Conservation (phyloP, 2,888 invertebrate genomes). For the Pristionchus exspectatus region DNA sequence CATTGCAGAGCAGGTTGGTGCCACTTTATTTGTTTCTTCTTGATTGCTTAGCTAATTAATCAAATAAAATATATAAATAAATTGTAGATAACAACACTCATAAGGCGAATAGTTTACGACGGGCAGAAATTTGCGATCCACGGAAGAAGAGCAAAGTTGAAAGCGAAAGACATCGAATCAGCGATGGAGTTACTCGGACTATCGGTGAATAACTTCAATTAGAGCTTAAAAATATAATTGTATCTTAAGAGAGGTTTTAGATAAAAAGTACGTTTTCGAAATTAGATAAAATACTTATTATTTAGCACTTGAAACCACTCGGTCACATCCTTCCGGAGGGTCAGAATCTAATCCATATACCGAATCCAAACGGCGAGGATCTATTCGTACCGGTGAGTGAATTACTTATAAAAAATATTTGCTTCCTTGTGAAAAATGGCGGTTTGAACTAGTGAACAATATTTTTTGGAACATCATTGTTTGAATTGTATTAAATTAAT, state of each 20-base stretch:
- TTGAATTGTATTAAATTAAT: too few species aligned
- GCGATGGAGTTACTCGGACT: conserved; percentile 46
- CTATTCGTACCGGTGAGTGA: conserved; percentile 8
- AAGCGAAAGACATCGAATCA: conserved; percentile 56
- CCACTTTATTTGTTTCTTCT: not conserved
- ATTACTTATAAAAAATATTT: not conserved
- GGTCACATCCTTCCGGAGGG: conserved; percentile 45
- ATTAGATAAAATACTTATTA: not conserved
- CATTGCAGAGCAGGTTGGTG: conserved; percentile 58
- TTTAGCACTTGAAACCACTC: conserved; percentile 6
- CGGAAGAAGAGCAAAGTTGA: conserved; percentile 62
- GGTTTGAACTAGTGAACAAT: too few species aligned
- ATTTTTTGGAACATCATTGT: too few species aligned
- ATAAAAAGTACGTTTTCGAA: not conserved
- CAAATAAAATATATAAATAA: not conserved
- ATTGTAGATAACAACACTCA: conserved; percentile 51
- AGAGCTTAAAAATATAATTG: not conserved
- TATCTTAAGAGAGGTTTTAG: not conserved
- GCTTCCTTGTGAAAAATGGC: too few species aligned
- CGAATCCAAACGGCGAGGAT: conserved; percentile 20
- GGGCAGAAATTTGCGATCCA: conserved; percentile 63
- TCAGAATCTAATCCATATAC: not conserved
- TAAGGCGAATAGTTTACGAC: conserved; percentile 58
- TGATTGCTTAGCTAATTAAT: too few species aligned
- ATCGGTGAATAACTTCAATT: not conserved